Conservation (phyloP, 2,888 invertebrate species). For the Chaetogeoica ovagalla region DNA sequence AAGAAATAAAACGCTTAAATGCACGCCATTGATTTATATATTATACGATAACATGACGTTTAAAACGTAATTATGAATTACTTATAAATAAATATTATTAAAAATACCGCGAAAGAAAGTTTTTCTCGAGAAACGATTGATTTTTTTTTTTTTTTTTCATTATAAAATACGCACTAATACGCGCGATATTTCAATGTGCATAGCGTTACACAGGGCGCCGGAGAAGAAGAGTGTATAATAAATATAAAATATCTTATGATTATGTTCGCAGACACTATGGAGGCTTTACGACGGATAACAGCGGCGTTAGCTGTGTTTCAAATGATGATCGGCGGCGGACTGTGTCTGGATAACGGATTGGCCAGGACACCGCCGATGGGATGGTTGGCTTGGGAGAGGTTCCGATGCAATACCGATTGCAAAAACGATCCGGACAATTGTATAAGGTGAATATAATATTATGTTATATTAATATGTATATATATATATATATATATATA, state of each 20-base stretch:
- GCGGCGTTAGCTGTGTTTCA: conserved; percentile 24
- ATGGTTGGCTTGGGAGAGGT: conserved; percentile 73
- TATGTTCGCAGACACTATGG: neutral
- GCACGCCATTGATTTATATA: conserved; percentile 1
- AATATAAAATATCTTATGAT: neutral
- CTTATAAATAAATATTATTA: neutral
- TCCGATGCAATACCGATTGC: conserved; percentile 69
- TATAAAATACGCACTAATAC: too few relatives aligned
- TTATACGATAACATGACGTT: neutral
- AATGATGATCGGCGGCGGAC: conserved; percentile 11
- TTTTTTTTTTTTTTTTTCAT: neutral
- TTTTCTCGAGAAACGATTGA: too few relatives aligned
- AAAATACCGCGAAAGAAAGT: neutral
- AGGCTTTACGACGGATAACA: conserved; percentile 33
- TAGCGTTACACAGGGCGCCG: too few relatives aligned
- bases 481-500: too few relatives aligned
- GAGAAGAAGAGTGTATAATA: neutral
- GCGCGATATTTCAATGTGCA: too few relatives aligned
- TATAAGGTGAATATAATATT: conserved; percentile 64
- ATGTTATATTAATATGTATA: neutral
- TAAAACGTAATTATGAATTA: neutral
- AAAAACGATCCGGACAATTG: conserved; percentile 68
- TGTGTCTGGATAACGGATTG: conserved; percentile 66
- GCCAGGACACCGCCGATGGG: conserved; percentile 74
- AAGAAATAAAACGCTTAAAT: too few relatives aligned